Evolutionary conservation across 2,888 invertebrate species (phyloP), one percentile per base, ranked within the genome.

Genomic region (Cheilosia urbana): DNA sequence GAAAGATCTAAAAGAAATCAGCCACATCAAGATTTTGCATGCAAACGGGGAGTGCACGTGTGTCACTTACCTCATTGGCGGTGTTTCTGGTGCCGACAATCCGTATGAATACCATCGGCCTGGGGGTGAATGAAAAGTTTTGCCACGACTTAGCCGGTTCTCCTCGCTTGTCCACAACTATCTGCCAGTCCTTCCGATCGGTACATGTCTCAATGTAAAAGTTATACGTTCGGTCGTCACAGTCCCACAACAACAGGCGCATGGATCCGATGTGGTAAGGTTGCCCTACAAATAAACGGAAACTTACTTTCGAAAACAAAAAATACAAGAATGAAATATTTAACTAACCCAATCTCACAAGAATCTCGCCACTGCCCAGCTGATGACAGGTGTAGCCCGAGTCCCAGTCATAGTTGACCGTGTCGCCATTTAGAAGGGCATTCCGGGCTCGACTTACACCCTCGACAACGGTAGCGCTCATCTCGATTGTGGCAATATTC

Each of bases 321-420:
- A 42, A n/a, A 37, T 19, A 15, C 7, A 42, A 30, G 1, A 30
- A 13, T 9, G 17, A 2, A 13, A 0, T 17, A 1, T 0, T 3
- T 5, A 47, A 87, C 87, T 65, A 89, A 89, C 96, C 97, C 88
- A 99, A 94, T 93, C 99, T 98, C 84, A 99, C 96, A 89, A 98
- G 95, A 90, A 99, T 98, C 88, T 97, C 96, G 78, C 99, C 99
- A 88, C 97, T 96, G 88, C 98, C 98, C 84, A 98, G 93, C 93
- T 98, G 98, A 93, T 99, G 98, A 92, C 98, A 99, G 4, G 98
- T 99, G 93, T 99, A 99, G 87, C 99, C 99, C 71, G 97, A 97
- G 93, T 99, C 99, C 99, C 99, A 99, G 93, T 99, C 98, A 93
- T 99, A 99, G 93, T 97, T 96, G 89, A 96, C 95, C 71, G 95